These are phyloP conservation scores for Heteronetta atricapilla DNA, from an alignment of 2,113 vertebrate genomes.

Conservation along the genomic window DNA sequence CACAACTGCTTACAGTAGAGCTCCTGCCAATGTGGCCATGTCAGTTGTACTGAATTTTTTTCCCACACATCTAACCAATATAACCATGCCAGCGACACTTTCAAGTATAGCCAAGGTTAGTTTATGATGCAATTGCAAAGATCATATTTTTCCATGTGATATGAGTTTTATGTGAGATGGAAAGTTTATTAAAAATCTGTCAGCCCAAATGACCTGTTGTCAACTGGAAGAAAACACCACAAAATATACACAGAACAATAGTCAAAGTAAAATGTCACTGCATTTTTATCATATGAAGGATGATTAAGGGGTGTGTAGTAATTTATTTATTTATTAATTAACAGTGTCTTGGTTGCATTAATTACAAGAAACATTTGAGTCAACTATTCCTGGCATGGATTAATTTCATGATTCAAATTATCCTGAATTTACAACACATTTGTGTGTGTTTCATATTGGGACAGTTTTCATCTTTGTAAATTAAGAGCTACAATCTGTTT, in stretches of 20 bases:
- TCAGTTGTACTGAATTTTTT: neutral
- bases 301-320: neutral
- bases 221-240: constrained; percentile 26
- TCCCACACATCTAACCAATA: neutral
- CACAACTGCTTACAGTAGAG: neutral
- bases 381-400: constrained; percentile 42
- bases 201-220: constrained; percentile 5
- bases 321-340: neutral
- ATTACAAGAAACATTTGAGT: constrained; percentile 64
- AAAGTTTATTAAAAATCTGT: constrained; percentile 25
- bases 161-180: neutral
- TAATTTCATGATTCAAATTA: constrained; percentile 61
- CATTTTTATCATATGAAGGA: constrained; percentile 13
- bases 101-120: neutral
- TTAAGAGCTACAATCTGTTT: constrained; percentile 50
- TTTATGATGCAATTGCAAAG: neutral
- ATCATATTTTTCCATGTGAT: constrained; percentile 37
- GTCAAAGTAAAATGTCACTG: neutral
- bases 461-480: constrained; percentile 48
- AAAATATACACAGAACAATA: constrained; percentile 39
- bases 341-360: constrained; percentile 45
- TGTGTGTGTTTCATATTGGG: constrained; percentile 42
- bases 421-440: constrained; percentile 59
- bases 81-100: neutral
- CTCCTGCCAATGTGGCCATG: neutral